Evolutionary conservation across 1,140 invertebrate species (phyloP).

Genomic region (Pteromalus puparum): DNA sequence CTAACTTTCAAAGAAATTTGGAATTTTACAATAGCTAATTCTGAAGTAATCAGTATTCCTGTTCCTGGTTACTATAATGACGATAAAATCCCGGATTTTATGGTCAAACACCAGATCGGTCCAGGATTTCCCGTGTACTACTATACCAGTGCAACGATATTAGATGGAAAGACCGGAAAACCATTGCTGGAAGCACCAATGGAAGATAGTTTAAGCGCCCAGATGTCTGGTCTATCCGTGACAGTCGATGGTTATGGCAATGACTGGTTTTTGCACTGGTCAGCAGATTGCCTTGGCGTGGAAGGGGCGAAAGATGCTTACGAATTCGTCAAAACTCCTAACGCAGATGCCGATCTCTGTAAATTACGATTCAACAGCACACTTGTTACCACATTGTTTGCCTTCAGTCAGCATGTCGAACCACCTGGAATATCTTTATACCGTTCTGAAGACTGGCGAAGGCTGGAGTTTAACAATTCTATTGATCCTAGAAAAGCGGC

Average conservation of each 20-base stretch:
- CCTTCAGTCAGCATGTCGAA: conserved; percentile 81
- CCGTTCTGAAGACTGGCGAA: conserved; percentile 68
- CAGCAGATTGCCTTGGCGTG: conserved; percentile 79
- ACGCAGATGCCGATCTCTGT: conserved; percentile 83
- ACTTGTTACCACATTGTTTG: conserved; percentile 80
- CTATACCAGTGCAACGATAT: conserved; percentile 82
- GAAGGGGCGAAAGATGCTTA: conserved; percentile 71
- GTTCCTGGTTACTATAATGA: conserved; percentile 89
- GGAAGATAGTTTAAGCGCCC: conserved; percentile 80
- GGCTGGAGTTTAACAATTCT: conserved; percentile 73
- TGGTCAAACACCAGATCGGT: conserved; percentile 87
- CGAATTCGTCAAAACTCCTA: conserved; percentile 76
- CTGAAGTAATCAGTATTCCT: conserved; percentile 82
- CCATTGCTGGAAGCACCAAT: conserved; percentile 80
- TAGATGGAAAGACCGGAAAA: conserved; percentile 83
- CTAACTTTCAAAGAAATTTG: conserved; percentile 81
- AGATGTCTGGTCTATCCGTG: conserved; percentile 81
- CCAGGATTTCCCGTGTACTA: conserved; percentile 86
- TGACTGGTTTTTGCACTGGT: conserved; percentile 87
- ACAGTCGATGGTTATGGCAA: conserved; percentile 81
- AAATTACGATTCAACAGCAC: conserved; percentile 83
- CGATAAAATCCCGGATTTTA: conserved; percentile 88
- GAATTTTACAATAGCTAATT: conserved; percentile 82
- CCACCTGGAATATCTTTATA: conserved; percentile 80
- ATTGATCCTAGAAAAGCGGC: conserved; percentile 68